Conservation (phyloP, 1,140 invertebrate genomes). For the Drosophila hydei region DNA sequence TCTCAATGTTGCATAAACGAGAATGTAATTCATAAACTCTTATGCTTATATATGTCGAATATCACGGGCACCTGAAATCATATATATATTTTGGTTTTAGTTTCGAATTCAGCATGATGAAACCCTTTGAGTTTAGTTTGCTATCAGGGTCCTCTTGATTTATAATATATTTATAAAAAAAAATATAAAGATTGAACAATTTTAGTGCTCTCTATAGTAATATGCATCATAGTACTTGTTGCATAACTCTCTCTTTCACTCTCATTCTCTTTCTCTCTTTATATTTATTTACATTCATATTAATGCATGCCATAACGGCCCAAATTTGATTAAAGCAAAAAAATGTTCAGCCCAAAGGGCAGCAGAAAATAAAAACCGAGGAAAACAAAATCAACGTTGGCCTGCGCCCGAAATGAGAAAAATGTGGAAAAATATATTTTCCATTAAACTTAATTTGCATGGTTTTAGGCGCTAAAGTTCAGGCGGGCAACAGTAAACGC, state of each 20-base stretch:
- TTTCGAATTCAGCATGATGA: no score
- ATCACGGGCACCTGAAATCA: no score
- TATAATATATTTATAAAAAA: no score
- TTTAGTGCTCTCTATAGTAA: no score
- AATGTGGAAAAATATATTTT: conserved; percentile 70
- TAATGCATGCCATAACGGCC: conserved; percentile 47
- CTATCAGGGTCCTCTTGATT: no score
- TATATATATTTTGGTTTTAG: no score
- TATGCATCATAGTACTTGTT: no score
- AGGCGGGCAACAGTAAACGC: conserved; percentile 27
- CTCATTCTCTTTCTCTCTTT: not conserved
- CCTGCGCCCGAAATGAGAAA: conserved; percentile 32
- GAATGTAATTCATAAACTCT: no score
- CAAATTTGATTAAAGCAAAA: conserved; percentile 52
- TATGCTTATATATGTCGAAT: no score
- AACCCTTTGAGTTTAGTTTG: no score
- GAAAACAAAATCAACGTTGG: conserved; percentile 1
- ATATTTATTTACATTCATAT: conserved; percentile 42
- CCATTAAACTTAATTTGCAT: conserved; percentile 76
- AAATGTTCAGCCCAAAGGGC: conserved; percentile 22
- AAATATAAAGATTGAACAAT: no score
- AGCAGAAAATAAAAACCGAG: not conserved
- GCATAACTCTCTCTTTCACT: conserved; percentile 24
- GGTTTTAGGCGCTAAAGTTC: conserved; percentile 62
- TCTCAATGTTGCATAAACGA: no score